Percentiles rank a stretch among this genome's conserved stretches.
These are phyloP conservation scores for Atherix ibis DNA, from an alignment of 2,888 invertebrate species.

Conservation along the genomic window DNA sequence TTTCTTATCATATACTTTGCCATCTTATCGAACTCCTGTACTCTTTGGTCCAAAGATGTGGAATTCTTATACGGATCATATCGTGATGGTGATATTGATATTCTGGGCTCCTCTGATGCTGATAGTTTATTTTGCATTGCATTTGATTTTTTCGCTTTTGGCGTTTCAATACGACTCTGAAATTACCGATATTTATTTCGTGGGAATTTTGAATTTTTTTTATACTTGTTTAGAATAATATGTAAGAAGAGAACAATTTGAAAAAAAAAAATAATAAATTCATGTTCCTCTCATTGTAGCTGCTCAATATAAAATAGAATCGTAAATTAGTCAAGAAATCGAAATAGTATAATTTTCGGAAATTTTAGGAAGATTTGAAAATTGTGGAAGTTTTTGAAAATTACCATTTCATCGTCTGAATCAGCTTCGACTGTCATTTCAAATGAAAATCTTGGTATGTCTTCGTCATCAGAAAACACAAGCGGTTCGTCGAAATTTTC, in stretches of 20 bases:
- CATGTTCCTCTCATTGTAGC: too few relatives aligned
- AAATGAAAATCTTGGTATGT: slow-evolving; percentile 33
- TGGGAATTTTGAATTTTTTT: too few relatives aligned
- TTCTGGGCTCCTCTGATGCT: slow-evolving; percentile 14
- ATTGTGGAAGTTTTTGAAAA: background rate
- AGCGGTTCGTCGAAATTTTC: slow-evolving; percentile 41
- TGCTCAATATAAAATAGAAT: too few relatives aligned
- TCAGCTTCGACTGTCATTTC: slow-evolving; percentile 32
- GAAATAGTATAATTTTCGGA: too few relatives aligned
- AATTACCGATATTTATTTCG: too few relatives aligned
- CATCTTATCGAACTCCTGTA: slow-evolving; percentile 28
- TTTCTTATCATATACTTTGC: slow-evolving; percentile 30
- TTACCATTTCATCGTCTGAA: slow-evolving; percentile 33
- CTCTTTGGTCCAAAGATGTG: slow-evolving; percentile 25
- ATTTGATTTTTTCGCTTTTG: slow-evolving; percentile 25
- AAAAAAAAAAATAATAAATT: too few relatives aligned
- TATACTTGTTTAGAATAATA: too few relatives aligned
- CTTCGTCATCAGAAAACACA: slow-evolving; percentile 45
- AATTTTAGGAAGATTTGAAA: too few relatives aligned
- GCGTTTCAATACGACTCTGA: slow-evolving; percentile 31
- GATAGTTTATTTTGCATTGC: slow-evolving; percentile 20
- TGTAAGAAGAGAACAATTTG: too few relatives aligned
- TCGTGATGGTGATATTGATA: slow-evolving; percentile 15
- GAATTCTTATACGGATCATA: slow-evolving; percentile 16
- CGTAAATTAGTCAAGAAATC: too few relatives aligned